A percentile compares a stretch with the other conserved stretches of the same genome.
These are phyloP conservation scores for Eristalis arbustorum DNA, from an alignment of 2,888 invertebrate species.

Conservation along the genomic window DNA sequence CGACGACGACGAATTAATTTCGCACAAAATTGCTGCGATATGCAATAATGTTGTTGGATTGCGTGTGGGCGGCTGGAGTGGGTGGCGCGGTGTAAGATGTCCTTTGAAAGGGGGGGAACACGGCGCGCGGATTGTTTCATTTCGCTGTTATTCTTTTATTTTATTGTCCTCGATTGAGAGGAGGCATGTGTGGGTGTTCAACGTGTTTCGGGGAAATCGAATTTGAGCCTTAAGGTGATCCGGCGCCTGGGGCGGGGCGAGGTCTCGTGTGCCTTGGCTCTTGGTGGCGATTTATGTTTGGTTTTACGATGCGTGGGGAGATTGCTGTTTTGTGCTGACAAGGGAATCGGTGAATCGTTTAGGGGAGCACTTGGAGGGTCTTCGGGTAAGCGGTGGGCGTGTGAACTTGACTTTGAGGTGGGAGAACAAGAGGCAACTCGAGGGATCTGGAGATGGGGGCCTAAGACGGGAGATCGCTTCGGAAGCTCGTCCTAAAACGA, in stretches of 20 bases:
- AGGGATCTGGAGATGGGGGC: too few species aligned
- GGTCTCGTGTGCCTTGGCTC: too few species aligned
- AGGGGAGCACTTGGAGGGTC: too few species aligned
- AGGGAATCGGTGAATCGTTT: too few species aligned
- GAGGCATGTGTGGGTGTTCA: background rate
- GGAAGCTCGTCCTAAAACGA: too few species aligned
- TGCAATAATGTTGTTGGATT: background rate
- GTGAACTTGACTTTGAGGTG: too few species aligned
- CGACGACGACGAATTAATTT: slow-evolving; percentile 21
- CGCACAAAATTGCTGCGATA: slow-evolving; percentile 18
- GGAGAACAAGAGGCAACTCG: too few species aligned
- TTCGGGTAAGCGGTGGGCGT: too few species aligned
- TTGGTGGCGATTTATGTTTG: too few species aligned
- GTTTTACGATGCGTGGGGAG: too few species aligned
- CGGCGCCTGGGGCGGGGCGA: background rate
- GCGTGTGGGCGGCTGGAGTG: background rate
- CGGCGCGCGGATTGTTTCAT: background rate
- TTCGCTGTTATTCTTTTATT: slow-evolving; percentile 23
- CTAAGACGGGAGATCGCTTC: too few species aligned
- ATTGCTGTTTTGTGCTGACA: too few species aligned
- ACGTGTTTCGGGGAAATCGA: background rate
- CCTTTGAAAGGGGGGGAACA: slow-evolving; percentile 2
- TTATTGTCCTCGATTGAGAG: background rate
- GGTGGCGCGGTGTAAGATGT: background rate
- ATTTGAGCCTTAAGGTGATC: background rate